Base-by-base conservation (phyloP, 1,140 invertebrate genomes). In the Halesus radiatus region DNA sequence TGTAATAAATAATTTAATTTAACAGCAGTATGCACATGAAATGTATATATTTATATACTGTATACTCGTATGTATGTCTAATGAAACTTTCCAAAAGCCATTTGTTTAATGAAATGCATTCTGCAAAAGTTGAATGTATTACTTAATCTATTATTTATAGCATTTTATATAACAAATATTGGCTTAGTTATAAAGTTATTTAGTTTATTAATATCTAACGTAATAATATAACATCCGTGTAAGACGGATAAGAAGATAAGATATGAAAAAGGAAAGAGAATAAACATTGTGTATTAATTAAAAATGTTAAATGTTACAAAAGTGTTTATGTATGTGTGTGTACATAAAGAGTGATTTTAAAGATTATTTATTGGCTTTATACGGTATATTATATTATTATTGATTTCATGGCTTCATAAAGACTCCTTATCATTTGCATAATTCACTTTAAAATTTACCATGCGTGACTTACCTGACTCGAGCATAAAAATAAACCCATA, bases 121-220 rank as follows among this genome's bases (percentile, higher is more conserved):
- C 15, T n/a, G 23, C 10, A 3, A 32, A 64, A 64, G 60, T 16
- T 16, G 10, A 29, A 29, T 66, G 26, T 29, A n/a, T 66, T 66
- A 66, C 32, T 32, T 66, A 66, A n/a, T 66, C n/a, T 16, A 3
- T 72, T 53, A 72, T 26, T 54, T 72, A 53, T 72, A 72, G 18
- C 20, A 52, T 52, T 72, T 72, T 45, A 23, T 72, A 72, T 52
- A 72, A 26, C 50, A 32, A 60, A 60, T 72, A 53, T 72, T 72
- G 45, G 68, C 68, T 72, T 72, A 72, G 68, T 72, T 72, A 72
- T 72, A 52, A 72, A 72, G 68, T 72, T 72, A 72, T 72, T 72
- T 72, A 72, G 68, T 72, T 52, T n/a, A 72, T 72, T 72, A 72
- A 72, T 53, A 53, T 54, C 54, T 22, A 23, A 54, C 52, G 52